Evolutionary conservation across 2,888 invertebrate species (phyloP), one percentile per base, ranked within the genome.

Genomic region (Cistogaster globosa): DNA sequence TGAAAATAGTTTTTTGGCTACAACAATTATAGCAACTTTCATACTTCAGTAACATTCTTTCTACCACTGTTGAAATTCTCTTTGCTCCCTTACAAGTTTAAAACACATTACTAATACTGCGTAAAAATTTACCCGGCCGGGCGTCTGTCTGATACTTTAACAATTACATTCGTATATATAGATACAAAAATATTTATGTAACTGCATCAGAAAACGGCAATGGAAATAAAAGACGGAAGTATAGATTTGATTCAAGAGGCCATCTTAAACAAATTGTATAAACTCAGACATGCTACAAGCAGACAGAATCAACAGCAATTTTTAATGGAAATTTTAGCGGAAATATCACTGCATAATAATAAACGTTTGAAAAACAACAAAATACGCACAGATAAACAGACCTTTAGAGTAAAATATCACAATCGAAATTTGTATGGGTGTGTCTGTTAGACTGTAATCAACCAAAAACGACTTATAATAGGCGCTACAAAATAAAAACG

Each of bases 221-320:
- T 80, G 75, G 75, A 72, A 76, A 76, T 76, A 58, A 84, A 80
- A 71, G 71, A 65, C 75, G 84, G 84, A 84, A 84, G 84, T 82
- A 58, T 81, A 78, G 77, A 74, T 85, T 81, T 85, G 58, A 85
- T 84, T 85, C 58, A 85, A 85, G 74, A 78, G 77, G 78, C 69
- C 57, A 76, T 26, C 62, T 62, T 18, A 57, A 55, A 62, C 18
- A 55, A 38, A 38, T 6, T 38, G 38, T 11, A 38, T 38, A 62
- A 48, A 53, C 36, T 14, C 22, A 45, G 26, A 42, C 53, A 60
- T 36, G 9, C 65, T 42, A 62, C 53, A 62, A 63, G 22, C 9
- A 53, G 42, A 45, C 38, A 48, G 6, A 62, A 65, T 42, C 69
- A 16, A 42, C 38, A 51, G n/a, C 58, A 58, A 55, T 26, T 79